phyloP scores from a whole-genome alignment of 2,888 invertebrate species.

The Xestia xanthographa region DNA sequence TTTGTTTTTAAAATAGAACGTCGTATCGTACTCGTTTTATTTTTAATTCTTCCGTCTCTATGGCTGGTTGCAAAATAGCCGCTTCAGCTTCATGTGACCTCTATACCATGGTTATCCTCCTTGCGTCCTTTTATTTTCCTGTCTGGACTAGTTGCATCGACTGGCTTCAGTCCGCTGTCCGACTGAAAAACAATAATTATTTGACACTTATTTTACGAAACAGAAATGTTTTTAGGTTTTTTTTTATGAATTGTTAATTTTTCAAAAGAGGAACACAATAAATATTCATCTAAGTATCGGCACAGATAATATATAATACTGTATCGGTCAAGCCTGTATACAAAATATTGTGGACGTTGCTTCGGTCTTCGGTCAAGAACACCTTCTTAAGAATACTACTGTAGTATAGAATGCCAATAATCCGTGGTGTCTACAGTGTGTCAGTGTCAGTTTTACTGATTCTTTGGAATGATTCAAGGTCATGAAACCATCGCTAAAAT shows the following conservation, averaged over 20 bases:
- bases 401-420: background rate
- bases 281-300: background rate
- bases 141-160: background rate
- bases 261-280: background rate
- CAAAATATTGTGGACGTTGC: background rate
- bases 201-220: background rate
- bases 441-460: background rate
- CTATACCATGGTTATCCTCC: conserved; percentile 23
- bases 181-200: background rate
- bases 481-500: conserved; percentile 4
- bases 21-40: background rate
- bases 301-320: too few relatives aligned
- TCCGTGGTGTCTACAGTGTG: background rate
- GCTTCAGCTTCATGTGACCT: background rate
- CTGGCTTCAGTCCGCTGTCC: background rate
- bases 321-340: background rate
- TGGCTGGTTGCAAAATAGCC: background rate
- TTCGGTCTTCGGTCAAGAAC: background rate
- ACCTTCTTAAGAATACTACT: background rate
- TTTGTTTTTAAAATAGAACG: conserved; percentile 34
- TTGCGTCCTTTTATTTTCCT: background rate
- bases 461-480: background rate
- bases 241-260: background rate
- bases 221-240: background rate
- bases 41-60: conserved; percentile 11